phyloP scores from a whole-genome alignment of 2,888 invertebrate species.

The Acanthosoma haemorrhoidale region DNA sequence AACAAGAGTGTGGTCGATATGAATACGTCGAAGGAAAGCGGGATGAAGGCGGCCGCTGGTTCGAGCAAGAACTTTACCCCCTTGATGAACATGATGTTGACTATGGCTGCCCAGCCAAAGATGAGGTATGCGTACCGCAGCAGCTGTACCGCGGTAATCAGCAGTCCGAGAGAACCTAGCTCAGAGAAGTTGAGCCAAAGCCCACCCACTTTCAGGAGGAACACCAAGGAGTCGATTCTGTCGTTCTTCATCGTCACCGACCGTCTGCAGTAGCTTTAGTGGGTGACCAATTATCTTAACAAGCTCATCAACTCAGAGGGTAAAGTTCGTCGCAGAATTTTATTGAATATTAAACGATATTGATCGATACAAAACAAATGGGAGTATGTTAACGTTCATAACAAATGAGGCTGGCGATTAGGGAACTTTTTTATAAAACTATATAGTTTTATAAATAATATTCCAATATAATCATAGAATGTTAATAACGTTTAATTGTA shows the following conservation, averaged over 20 bases:
- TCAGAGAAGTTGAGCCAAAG: not conserved
- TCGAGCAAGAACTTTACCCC: constrained; percentile 2
- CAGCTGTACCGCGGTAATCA: not conserved
- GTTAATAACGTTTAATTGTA: too few species aligned
- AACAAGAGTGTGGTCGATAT: not conserved
- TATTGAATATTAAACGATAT: too few species aligned
- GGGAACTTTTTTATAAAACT: too few species aligned
- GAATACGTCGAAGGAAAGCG: not conserved
- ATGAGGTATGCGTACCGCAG: not conserved
- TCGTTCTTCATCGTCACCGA: not conserved
- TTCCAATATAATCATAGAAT: too few species aligned
- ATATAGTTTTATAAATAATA: too few species aligned
- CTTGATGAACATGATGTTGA: not conserved
- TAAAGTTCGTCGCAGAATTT: too few species aligned
- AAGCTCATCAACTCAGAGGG: too few species aligned
- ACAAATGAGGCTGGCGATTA: too few species aligned
- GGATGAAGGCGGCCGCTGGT: constrained; percentile 17
- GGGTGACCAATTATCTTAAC: too few species aligned
- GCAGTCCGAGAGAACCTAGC: not conserved
- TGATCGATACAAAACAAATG: too few species aligned
- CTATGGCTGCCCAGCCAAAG: not conserved
- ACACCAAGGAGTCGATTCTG: not conserved
- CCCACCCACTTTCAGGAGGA: not conserved
- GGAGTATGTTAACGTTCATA: too few species aligned
- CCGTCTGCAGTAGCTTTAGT: too few species aligned